Conservation (phyloP, 2,113 vertebrate species). For the Pycnonotus jocosus region DNA sequence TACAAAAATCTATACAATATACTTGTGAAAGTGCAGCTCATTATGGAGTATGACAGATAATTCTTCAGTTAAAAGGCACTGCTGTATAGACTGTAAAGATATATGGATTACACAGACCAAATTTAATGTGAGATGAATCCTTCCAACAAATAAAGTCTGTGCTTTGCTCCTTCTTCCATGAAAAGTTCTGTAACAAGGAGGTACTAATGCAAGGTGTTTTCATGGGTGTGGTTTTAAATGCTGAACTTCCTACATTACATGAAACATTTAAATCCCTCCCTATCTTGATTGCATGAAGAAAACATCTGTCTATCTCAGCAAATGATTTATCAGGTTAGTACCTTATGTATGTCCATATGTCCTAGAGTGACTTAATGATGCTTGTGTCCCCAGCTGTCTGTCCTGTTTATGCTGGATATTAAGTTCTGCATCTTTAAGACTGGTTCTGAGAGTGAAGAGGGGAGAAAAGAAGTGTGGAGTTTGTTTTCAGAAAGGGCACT, state of each 20-base stretch:
- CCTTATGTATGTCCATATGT: neutral
- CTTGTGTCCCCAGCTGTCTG: neutral
- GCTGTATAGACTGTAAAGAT: neutral
- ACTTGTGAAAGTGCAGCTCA: constrained; percentile 28
- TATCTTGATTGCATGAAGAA: neutral
- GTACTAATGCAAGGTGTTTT: neutral
- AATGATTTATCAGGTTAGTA: neutral
- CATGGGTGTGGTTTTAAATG: neutral
- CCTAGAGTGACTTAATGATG: neutral
- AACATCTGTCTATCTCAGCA: neutral
- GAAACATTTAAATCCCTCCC: neutral
- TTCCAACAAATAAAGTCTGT: neutral
- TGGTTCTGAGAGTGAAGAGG: neutral
- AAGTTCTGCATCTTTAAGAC: neutral
- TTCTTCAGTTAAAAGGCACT: constrained; percentile 20
- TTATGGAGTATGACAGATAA: constrained; percentile 47
- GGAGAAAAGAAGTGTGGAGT: neutral
- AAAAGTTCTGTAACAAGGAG: neutral
- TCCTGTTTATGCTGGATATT: neutral
- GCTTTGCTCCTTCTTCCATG: neutral
- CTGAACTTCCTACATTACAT: neutral
- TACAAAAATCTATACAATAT: constrained; percentile 51
- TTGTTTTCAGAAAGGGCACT: neutral
- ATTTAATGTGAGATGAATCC: constrained; percentile 11
- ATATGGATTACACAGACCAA: neutral